Evolutionary conservation across 2,888 invertebrate genomes (phyloP), one percentile per base, ranked within the genome.

Genomic region (Lumbricus terrestris): DNA sequence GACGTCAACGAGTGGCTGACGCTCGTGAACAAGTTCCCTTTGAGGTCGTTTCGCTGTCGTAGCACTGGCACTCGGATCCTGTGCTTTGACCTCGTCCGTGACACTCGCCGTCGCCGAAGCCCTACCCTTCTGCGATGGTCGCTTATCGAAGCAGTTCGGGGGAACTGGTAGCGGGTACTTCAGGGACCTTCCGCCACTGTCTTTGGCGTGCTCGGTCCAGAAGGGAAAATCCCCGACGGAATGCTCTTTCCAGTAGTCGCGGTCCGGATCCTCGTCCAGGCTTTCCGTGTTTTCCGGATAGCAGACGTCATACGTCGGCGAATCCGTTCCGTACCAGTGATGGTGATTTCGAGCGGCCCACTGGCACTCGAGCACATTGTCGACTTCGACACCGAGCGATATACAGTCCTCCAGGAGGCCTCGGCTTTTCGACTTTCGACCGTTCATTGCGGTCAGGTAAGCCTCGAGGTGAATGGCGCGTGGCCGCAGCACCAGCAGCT

Each of bases 391-490:
- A 4, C 35, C 85, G 5, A 85, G 35, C 85, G 85, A 23, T 23
- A 85, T 85, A 35, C 85, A 85, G 34, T 85, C 85, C 18, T 85
- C 85, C 35, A 85, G 23, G 20, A 37, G 35, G 85, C 16, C 4
- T 85, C 85, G 85, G 35, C 85, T 85, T 1, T 23, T 34, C 34
- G 88, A 40, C 88, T 20, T 37, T 18, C 29, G 40, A 33, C 88
- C 88, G 15, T n/a, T 18, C 0, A 88, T 23, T 33, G 90, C 90
- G 34, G 69, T 54, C 54, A 33, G 83, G 91, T 91, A 91, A n/a
- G 91, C 91, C 54, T 69, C n/a, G 37, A 91, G 54, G 83, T 90
- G 91, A 42, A 88, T 33, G 0, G 88, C 54, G 37, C 91, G 89
- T 23, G 91, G 88, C 29, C 38, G n/a, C 33, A 38, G 40, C 37